Evolutionary conservation across 2,797 vertebrate genomes (phyloP).

Genomic region (Myotis planiceps): DNA sequence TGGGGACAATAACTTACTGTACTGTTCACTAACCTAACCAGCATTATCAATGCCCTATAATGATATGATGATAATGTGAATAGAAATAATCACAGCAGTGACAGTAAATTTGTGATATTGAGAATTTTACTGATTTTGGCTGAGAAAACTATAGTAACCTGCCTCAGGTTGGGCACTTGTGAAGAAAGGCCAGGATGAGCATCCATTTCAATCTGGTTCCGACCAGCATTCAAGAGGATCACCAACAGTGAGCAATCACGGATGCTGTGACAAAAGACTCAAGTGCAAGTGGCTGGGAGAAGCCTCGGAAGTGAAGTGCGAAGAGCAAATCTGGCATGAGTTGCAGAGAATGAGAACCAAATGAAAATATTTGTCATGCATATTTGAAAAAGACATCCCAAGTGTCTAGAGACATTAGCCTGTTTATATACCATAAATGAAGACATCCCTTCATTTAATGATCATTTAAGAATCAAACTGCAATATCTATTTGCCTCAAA

Average conservation of each 20-base stretch:
- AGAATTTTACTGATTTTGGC: neutral
- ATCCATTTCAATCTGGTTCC: neutral
- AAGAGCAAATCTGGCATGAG: neutral
- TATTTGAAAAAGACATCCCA: conserved; percentile 46
- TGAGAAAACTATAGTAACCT: neutral
- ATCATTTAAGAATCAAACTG: conserved; percentile 56
- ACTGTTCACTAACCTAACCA: neutral
- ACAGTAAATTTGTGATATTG: neutral
- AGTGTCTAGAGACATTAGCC: conserved; percentile 56
- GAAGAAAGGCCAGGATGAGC: neutral
- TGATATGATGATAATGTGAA: neutral
- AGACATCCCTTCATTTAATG: conserved; percentile 48
- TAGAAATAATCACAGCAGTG: neutral
- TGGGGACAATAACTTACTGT: neutral
- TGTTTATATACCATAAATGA: conserved; percentile 46
- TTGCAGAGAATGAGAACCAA: conserved; percentile 4
- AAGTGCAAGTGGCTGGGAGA: neutral
- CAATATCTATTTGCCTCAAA: conserved; percentile 21
- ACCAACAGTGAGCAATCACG: neutral
- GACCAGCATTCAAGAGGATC: neutral
- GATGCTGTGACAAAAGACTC: neutral
- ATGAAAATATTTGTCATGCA: conserved; percentile 45
- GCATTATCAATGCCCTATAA: neutral
- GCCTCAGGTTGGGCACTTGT: neutral
- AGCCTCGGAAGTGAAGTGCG: neutral